These are phyloP conservation scores for Sebastes nivosus DNA, from an alignment of 2,797 vertebrate genomes.

Conservation along the genomic window DNA sequence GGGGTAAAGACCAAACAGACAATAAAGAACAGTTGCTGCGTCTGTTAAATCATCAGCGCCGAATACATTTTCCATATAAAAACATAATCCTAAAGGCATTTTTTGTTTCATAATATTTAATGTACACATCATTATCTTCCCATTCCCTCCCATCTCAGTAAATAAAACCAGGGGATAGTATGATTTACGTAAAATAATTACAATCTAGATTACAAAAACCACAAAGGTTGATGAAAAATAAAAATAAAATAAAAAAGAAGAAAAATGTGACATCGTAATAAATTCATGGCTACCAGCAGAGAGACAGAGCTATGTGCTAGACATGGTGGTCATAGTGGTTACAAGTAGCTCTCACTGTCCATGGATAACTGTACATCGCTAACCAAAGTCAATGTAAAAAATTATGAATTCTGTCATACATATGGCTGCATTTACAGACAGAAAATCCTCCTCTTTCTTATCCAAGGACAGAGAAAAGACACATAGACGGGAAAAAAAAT, in stretches of 20 bases:
- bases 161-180: constrained; percentile 69
- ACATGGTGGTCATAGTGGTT: constrained; percentile 76
- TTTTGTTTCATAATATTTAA: constrained; percentile 61
- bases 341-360: constrained; percentile 35
- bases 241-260: not conserved
- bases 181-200: constrained; percentile 72
- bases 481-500: constrained; percentile 1
- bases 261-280: constrained; percentile 27
- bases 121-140: constrained; percentile 71
- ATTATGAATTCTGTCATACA: not conserved
- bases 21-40: constrained; percentile 12
- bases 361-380: not conserved
- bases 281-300: constrained; percentile 80
- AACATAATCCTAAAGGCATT: constrained; percentile 56
- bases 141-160: constrained; percentile 56
- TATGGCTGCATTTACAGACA: constrained; percentile 4
- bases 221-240: constrained; percentile 49
- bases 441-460: not conserved
- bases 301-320: constrained; percentile 41
- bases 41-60: constrained; percentile 55
- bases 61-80: constrained; percentile 68
- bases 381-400: not conserved
- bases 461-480: constrained; percentile 26
- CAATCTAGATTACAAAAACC: constrained; percentile 74
- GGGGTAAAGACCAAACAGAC: constrained; percentile 37